Evolutionary conservation across 2,888 invertebrate genomes (phyloP).

Genomic region (Volucella inanis): DNA sequence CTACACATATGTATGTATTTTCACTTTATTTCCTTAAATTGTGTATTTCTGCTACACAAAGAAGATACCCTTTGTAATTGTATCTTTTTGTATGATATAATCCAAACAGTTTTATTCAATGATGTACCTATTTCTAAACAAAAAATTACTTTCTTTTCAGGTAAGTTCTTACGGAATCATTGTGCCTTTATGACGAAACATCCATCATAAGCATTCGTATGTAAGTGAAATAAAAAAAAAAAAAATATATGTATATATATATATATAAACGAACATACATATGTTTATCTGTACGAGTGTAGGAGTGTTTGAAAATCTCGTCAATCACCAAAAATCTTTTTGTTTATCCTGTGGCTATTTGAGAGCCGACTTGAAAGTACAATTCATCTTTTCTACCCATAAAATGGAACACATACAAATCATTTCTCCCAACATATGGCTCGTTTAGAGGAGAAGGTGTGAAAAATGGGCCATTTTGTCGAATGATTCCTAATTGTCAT

Average conservation of each 20-base stretch:
- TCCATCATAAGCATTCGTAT: background rate
- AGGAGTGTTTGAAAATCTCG: constrained; percentile 39
- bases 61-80: too few relatives aligned
- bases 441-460: constrained; percentile 48
- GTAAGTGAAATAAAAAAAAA: constrained; percentile 41
- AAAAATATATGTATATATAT: too few relatives aligned
- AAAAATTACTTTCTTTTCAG: constrained; percentile 45
- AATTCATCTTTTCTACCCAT: constrained; percentile 30
- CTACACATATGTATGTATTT: too few relatives aligned
- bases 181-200: constrained; percentile 11
- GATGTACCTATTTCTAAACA: background rate
- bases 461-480: constrained; percentile 59
- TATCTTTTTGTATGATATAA: too few relatives aligned
- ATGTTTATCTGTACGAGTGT: background rate
- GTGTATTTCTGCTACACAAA: too few relatives aligned
- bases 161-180: constrained; percentile 33
- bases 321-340: constrained; percentile 52
- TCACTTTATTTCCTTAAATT: too few relatives aligned
- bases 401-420: constrained; percentile 33
- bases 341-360: constrained; percentile 47
- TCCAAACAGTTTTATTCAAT: too few relatives aligned
- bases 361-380: constrained; percentile 25
- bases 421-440: constrained; percentile 15
- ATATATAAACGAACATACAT: too few relatives aligned
- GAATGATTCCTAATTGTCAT: constrained; percentile 55